phyloP scores from a whole-genome alignment of 2,888 invertebrate species.

The Fragum fragum region DNA sequence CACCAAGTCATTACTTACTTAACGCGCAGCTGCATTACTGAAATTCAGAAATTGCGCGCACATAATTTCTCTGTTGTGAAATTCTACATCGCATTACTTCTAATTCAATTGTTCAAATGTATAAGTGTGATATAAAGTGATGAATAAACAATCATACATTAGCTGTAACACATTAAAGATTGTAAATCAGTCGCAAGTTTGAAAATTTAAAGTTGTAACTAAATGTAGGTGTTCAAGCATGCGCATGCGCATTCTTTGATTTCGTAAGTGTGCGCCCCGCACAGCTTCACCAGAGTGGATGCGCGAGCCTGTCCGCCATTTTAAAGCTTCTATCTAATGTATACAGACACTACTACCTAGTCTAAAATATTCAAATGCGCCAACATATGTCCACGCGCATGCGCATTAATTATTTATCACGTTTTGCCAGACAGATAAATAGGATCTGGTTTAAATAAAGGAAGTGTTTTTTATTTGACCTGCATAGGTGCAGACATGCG shows the following conservation, averaged over 20 bases:
- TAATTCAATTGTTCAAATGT: no score
- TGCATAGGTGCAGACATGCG: constrained; percentile 49
- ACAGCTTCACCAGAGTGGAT: constrained; percentile 17
- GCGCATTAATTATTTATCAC: constrained; percentile 51
- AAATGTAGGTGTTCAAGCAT: constrained; percentile 16
- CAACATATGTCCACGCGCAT: constrained; percentile 52
- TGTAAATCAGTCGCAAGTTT: background rate
- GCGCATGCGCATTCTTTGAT: constrained; percentile 55
- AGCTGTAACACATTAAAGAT: no score
- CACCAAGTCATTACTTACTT: no score
- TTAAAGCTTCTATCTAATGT: constrained; percentile 44
- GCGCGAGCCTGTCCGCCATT: constrained; percentile 56
- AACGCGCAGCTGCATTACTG: no score
- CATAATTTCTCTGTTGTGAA: no score
- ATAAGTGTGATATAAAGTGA: no score
- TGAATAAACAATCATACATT: no score
- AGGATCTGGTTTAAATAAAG: constrained; percentile 45
- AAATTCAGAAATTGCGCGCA: no score
- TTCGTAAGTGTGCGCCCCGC: constrained; percentile 64
- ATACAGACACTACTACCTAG: constrained; percentile 53
- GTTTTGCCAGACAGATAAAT: constrained; percentile 59
- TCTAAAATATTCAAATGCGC: constrained; percentile 63
- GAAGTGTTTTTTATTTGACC: constrained; percentile 39
- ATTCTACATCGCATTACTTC: no score
- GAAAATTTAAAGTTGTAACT: constrained; percentile 8